Evolutionary conservation across 2,888 invertebrate species (phyloP).

Genomic region (Allygus modestus): DNA sequence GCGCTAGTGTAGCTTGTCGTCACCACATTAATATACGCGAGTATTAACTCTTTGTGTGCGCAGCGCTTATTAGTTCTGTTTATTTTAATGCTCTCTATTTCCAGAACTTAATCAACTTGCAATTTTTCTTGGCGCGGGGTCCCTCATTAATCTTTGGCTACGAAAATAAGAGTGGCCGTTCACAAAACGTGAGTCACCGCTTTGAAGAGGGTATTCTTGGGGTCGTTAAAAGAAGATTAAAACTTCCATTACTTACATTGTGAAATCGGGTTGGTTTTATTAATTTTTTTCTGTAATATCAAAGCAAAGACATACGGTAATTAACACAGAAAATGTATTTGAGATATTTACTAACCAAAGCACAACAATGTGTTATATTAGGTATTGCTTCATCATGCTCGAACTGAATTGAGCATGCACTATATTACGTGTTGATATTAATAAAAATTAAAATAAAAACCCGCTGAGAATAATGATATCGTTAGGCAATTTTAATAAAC

Average conservation of each 20-base stretch:
- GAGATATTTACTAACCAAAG: too few relatives aligned
- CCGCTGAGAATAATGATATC: too few relatives aligned
- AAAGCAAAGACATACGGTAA: too few relatives aligned
- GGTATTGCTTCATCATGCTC: too few relatives aligned
- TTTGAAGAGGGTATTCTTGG: constrained; percentile 33
- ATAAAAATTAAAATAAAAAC: too few relatives aligned
- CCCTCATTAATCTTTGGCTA: constrained; percentile 26
- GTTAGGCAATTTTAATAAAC: too few relatives aligned
- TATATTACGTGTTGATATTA: too few relatives aligned
- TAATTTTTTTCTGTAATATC: background rate
- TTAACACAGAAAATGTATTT: too few relatives aligned
- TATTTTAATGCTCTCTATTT: constrained; percentile 47
- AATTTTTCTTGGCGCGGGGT: constrained; percentile 38
- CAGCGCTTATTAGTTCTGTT: constrained; percentile 30
- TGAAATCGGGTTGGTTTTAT: background rate
- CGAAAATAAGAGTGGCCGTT: constrained; percentile 41
- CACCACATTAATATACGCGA: background rate
- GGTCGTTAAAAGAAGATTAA: constrained; percentile 38
- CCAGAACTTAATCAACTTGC: constrained; percentile 48
- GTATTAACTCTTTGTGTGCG: constrained; percentile 38
- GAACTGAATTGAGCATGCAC: too few relatives aligned
- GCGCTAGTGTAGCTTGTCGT: background rate
- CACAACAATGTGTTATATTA: too few relatives aligned
- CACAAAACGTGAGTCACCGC: constrained; percentile 39
- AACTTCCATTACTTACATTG: background rate